Evolutionary conservation across 2,113 vertebrate genomes (phyloP).

Genomic region (Elaphurus davidianus): DNA sequence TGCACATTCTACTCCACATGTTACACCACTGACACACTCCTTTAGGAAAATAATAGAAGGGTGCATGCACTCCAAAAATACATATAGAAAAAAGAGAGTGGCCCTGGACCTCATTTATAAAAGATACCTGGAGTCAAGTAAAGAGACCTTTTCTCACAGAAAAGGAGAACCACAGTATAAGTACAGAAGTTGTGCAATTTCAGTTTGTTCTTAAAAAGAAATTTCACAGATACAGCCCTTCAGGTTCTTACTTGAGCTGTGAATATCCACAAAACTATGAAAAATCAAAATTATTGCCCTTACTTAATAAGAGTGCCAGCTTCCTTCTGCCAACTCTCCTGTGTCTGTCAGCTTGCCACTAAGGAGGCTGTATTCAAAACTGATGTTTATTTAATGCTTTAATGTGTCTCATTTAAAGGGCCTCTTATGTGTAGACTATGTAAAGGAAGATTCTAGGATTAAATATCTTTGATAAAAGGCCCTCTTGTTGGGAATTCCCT

Average conservation of each 20-base stretch:
- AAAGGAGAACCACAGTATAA: not conserved
- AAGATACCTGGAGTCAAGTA: not conserved
- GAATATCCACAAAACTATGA: not conserved
- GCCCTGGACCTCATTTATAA: not conserved
- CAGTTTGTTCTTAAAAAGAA: not conserved
- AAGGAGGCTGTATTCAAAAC: not conserved
- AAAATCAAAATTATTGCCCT: not conserved
- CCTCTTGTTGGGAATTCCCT: not conserved
- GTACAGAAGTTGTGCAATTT: not conserved
- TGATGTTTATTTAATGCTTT: not conserved
- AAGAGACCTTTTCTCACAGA: not conserved
- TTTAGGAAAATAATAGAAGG: not conserved
- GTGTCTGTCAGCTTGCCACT: not conserved
- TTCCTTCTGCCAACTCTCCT: not conserved
- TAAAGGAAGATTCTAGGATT: not conserved
- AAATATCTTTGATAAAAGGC: not conserved
- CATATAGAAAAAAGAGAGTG: not conserved
- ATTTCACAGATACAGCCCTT: not conserved
- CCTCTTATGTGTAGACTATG: not conserved
- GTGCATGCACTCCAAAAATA: not conserved
- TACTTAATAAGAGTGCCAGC: not conserved
- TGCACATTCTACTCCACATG: not conserved
- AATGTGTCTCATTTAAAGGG: not conserved
- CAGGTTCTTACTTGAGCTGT: not conserved
- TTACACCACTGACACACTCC: not conserved